These are phyloP conservation scores for Macaria liturata DNA, from an alignment of 2,888 invertebrate genomes.

Conservation along the genomic window DNA sequence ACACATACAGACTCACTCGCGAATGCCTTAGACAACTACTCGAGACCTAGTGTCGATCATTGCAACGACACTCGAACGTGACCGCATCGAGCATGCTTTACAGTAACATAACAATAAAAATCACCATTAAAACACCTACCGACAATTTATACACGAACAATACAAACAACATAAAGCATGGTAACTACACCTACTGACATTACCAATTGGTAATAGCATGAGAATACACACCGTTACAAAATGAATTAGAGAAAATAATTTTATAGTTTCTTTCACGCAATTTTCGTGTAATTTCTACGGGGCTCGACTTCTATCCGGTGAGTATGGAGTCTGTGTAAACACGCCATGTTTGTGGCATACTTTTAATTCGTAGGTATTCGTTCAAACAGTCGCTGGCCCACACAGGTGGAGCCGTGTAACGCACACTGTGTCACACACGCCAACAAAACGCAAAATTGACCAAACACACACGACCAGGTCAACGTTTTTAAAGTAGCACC, in stretches of 20 bases:
- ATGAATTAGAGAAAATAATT: conserved; percentile 45
- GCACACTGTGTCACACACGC: conserved; percentile 43
- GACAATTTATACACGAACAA: conserved; percentile 22
- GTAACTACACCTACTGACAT: conserved; percentile 24
- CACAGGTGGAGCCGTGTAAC: conserved; percentile 34
- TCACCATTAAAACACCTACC: conserved; percentile 16
- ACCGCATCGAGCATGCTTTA: conserved; percentile 5
- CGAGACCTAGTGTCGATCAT: not conserved
- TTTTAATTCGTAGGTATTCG: conserved; percentile 58
- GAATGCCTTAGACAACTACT: not conserved
- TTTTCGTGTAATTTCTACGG: conserved; percentile 51
- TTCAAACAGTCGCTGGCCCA: conserved; percentile 54
- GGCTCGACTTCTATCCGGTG: conserved; percentile 43
- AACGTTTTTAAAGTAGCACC: conserved; percentile 78
- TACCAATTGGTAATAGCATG: conserved; percentile 41
- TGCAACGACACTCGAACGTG: not conserved
- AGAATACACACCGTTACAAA: conserved; percentile 48
- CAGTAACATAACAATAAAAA: conserved; percentile 20
- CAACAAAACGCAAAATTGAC: conserved; percentile 63
- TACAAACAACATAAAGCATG: conserved; percentile 21
- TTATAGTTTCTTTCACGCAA: conserved; percentile 46
- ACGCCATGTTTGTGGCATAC: conserved; percentile 63
- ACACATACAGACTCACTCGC: not conserved
- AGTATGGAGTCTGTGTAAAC: conserved; percentile 51
- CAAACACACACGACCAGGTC: conserved; percentile 69